These are phyloP conservation scores for Netelia fuscicornis DNA, from an alignment of 2,888 invertebrate genomes.

Conservation along the genomic window DNA sequence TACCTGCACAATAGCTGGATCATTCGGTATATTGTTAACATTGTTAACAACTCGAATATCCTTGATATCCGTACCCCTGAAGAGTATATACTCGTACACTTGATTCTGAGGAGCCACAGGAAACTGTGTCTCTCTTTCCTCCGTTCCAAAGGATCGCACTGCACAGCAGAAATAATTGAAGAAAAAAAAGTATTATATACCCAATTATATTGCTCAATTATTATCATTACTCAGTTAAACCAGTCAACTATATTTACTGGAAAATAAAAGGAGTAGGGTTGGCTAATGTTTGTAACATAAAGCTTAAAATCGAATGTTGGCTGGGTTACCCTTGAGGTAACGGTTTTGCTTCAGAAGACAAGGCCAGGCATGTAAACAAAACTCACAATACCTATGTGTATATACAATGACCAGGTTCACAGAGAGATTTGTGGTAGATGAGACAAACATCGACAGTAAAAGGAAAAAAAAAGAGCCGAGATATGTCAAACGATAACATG, in stretches of 20 bases:
- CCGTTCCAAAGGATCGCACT: slow-evolving; percentile 99
- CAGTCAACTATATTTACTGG: neutral
- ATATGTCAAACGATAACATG: neutral
- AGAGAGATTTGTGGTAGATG: neutral
- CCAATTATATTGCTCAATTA: neutral
- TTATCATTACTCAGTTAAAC: no score
- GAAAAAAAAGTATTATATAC: slow-evolving; percentile 1
- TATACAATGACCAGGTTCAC: neutral
- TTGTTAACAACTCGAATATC: slow-evolving; percentile 98
- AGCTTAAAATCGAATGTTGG: neutral
- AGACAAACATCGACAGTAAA: no score
- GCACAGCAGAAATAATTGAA: slow-evolving; percentile 80
- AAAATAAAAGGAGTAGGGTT: neutral
- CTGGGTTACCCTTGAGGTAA: neutral
- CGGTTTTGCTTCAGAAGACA: neutral
- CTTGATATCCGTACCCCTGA: slow-evolving; percentile 99
- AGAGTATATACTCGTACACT: slow-evolving; percentile 99
- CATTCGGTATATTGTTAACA: slow-evolving; percentile 94
- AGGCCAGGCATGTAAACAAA: slow-evolving; percentile 56
- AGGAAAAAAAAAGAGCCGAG: neutral
- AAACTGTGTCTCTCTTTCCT: slow-evolving; percentile 97
- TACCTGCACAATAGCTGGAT: slow-evolving; percentile 98
- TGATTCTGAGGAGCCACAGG: slow-evolving; percentile 99
- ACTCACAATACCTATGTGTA: neutral
- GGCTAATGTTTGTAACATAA: neutral